Evolutionary conservation across 2,113 vertebrate species (phyloP).

Genomic region (Oncorhynchus tshawytscha): DNA sequence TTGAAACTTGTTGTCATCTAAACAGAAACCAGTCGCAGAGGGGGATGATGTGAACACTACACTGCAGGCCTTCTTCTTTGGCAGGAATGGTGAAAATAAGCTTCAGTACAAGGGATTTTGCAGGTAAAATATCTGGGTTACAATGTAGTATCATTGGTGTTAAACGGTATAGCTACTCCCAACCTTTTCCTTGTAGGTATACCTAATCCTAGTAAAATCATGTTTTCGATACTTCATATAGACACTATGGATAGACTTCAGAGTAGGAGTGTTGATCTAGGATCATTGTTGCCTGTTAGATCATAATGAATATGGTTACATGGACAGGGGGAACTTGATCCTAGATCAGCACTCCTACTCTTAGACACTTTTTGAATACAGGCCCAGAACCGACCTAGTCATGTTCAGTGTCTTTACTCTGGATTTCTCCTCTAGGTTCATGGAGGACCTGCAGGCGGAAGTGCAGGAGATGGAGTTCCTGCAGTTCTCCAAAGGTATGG

Average conservation of each 20-base stretch:
- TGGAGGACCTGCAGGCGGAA: slow-evolving; percentile 93
- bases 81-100: slow-evolving; percentile 83
- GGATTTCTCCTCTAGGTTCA: slow-evolving; percentile 79
- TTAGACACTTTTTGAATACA: too few species aligned
- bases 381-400: not conserved
- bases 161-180: not conserved
- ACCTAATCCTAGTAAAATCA: too few species aligned
- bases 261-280: too few species aligned
- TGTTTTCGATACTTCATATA: too few species aligned
- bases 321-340: too few species aligned
- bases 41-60: slow-evolving; percentile 77
- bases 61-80: slow-evolving; percentile 91
- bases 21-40: slow-evolving; percentile 48
- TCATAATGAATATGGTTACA: too few species aligned
- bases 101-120: slow-evolving; percentile 86
- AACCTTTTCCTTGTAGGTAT: too few species aligned
- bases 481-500: slow-evolving; percentile 93
- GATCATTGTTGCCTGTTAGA: too few species aligned
- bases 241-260: too few species aligned
- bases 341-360: too few species aligned
- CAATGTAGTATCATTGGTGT: not conserved
- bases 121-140: slow-evolving; percentile 70
- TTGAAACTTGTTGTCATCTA: slow-evolving; percentile 1
- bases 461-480: slow-evolving; percentile 97
- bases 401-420: slow-evolving; percentile 14